Percentiles rank a stretch among this genome's conserved stretches.
These are phyloP conservation scores for Scomber japonicus DNA, from an alignment of 2,113 vertebrate genomes.

Conservation along the genomic window DNA sequence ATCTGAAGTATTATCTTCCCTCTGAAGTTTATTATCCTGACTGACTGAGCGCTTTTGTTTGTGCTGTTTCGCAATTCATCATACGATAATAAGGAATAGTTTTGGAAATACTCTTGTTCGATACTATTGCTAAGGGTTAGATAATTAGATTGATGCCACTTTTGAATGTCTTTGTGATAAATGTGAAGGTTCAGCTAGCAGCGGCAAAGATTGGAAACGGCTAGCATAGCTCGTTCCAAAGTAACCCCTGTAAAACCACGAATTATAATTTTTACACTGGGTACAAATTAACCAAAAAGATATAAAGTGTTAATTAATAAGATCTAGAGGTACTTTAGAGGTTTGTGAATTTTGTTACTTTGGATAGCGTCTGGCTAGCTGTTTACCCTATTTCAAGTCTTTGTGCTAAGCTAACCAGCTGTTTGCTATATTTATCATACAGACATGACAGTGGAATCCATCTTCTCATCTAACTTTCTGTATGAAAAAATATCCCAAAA, in stretches of 20 bases:
- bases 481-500: not conserved
- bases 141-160: not conserved
- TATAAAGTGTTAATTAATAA: not conserved
- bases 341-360: not conserved
- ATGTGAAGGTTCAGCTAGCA: no score
- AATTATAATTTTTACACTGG: not conserved
- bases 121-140: not conserved
- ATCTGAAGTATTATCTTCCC: conserved; percentile 34
- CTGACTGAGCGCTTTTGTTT: conserved; percentile 41
- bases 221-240: no score
- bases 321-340: not conserved
- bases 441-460: no score
- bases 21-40: conserved; percentile 9
- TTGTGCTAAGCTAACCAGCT: not conserved
- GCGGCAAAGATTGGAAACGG: no score
- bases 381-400: not conserved
- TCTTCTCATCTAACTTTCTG: not conserved
- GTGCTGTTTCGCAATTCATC: conserved; percentile 8
- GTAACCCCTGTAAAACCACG: not conserved
- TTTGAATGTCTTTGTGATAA: no score
- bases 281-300: not conserved
- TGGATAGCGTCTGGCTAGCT: not conserved
- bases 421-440: not conserved
- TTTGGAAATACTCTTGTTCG: not conserved
- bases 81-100: conserved; percentile 10